A percentile compares a stretch with the other conserved stretches of the same genome.
Evolutionary conservation across 2,888 invertebrate species (phyloP).

Genomic region (Rhorus exstirpatorius): DNA sequence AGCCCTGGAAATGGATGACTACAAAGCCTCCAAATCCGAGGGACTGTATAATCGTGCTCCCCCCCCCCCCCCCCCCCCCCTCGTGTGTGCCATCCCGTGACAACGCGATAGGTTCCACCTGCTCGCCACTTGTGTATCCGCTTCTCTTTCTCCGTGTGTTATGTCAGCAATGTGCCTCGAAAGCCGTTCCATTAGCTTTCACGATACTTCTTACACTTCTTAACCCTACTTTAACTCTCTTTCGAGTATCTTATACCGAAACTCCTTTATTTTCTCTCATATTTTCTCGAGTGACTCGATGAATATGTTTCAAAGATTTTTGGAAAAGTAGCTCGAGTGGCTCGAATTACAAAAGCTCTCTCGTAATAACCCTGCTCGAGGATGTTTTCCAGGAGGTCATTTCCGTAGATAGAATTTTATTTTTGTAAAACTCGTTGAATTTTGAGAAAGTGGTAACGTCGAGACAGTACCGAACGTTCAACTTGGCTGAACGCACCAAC

Average conservation of each 20-base stretch:
- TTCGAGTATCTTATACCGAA: slow-evolving; percentile 62
- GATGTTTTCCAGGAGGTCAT: slow-evolving; percentile 15
- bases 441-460: not conserved
- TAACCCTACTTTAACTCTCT: slow-evolving; percentile 41
- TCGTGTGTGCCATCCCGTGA: slow-evolving; percentile 45
- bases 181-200: slow-evolving; percentile 60
- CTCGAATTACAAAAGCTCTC: slow-evolving; percentile 41
- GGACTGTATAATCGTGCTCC: slow-evolving; percentile 64
- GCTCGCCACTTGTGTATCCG: slow-evolving; percentile 54
- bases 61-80: slow-evolving; percentile 46
- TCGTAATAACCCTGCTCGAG: slow-evolving; percentile 11
- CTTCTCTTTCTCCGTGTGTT: not conserved
- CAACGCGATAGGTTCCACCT: slow-evolving; percentile 70
- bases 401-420: slow-evolving; percentile 33
- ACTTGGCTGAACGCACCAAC: too few relatives aligned
- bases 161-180: slow-evolving; percentile 34
- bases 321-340: slow-evolving; percentile 57
- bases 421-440: slow-evolving; percentile 1
- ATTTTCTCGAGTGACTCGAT: slow-evolving; percentile 19
- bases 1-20: slow-evolving; percentile 83
- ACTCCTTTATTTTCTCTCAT: slow-evolving; percentile 26
- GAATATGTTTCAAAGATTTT: slow-evolving; percentile 57
- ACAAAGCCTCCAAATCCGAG: slow-evolving; percentile 83
- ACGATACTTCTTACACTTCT: slow-evolving; percentile 36
- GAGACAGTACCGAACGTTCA: too few relatives aligned